Conservation (phyloP, 2,888 invertebrate genomes). For the Pammene aurita region DNA sequence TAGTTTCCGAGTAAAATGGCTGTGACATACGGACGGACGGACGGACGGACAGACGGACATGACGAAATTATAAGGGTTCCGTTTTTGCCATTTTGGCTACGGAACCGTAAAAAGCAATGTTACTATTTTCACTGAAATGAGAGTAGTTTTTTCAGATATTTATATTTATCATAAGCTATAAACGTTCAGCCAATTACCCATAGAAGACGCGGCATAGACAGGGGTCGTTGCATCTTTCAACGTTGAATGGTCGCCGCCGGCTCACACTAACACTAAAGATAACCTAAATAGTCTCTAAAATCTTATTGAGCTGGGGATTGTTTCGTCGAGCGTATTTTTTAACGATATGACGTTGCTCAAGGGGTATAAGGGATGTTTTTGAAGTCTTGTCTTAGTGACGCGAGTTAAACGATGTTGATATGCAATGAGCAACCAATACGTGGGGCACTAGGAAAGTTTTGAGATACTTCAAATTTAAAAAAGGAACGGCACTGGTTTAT, state of each 20-base stretch:
- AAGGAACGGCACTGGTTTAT: too few relatives aligned
- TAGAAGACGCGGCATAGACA: conserved; percentile 1
- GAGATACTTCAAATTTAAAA: too few relatives aligned
- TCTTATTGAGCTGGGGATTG: conserved; percentile 54
- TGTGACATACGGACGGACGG: too few relatives aligned
- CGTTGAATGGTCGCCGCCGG: conserved; percentile 43
- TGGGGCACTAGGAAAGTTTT: too few relatives aligned
- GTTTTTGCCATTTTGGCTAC: too few relatives aligned
- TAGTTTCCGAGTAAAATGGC: too few relatives aligned
- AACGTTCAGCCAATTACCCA: not conserved
- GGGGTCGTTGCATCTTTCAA: conserved; percentile 53
- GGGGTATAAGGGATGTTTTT: conserved; percentile 22
- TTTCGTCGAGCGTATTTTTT: conserved; percentile 45
- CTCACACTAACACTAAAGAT: conserved; percentile 54
- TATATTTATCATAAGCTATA: not conserved
- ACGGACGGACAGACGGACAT: too few relatives aligned
- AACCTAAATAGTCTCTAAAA: conserved; percentile 60
- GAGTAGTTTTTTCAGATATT: not conserved
- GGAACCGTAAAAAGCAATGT: too few relatives aligned
- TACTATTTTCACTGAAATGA: not conserved
- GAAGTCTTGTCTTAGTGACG: conserved; percentile 6
- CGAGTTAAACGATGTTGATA: not conserved
- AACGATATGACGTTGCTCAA: conserved; percentile 29
- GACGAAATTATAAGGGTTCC: too few relatives aligned
- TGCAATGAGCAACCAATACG: not conserved